A percentile compares a stretch with the other conserved stretches of the same genome.
These are phyloP conservation scores for Dynastes grantii DNA, from an alignment of 2,888 invertebrate genomes.

Conservation along the genomic window DNA sequence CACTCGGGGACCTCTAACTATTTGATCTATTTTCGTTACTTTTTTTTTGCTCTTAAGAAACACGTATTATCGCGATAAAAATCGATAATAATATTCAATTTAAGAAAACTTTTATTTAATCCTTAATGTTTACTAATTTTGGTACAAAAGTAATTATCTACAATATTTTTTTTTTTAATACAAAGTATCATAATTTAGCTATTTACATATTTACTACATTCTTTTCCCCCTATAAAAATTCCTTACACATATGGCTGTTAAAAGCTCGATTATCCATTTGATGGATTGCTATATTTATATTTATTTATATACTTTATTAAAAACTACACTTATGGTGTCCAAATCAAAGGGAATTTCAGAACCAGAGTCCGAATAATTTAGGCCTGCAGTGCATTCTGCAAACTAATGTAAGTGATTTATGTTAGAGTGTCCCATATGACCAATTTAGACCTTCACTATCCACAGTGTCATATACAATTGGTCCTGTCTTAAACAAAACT, in stretches of 20 bases:
- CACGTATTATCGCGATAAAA: slow-evolving; percentile 16
- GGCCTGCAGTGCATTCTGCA: slow-evolving; percentile 33
- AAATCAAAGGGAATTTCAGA: slow-evolving; percentile 33
- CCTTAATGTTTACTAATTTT: slow-evolving; percentile 52
- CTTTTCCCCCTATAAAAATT: slow-evolving; percentile 36
- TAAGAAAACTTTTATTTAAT: slow-evolving; percentile 50
- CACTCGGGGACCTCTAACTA: slow-evolving; percentile 66
- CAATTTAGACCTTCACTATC: slow-evolving; percentile 48
- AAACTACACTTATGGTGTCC: slow-evolving; percentile 5
- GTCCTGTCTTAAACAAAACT: slow-evolving; percentile 63
- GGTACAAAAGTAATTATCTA: slow-evolving; percentile 66
- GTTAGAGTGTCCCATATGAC: slow-evolving; percentile 58
- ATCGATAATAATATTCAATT: slow-evolving; percentile 40
- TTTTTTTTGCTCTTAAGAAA: slow-evolving; percentile 14
- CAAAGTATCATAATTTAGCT: slow-evolving; percentile 61
- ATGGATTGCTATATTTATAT: slow-evolving; percentile 32
- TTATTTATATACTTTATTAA: slow-evolving; percentile 28
- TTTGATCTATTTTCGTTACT: slow-evolving; percentile 50
- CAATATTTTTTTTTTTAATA: slow-evolving; percentile 61
- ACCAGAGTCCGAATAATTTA: slow-evolving; percentile 36
- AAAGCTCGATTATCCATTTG: slow-evolving; percentile 48
- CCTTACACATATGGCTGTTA: slow-evolving; percentile 46
- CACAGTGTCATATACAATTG: slow-evolving; percentile 58
- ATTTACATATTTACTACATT: slow-evolving; percentile 57
- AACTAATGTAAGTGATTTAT: slow-evolving; percentile 32